Conservation (phyloP, 2,113 vertebrate genomes). For the Lepisosteus oculatus region DNA sequence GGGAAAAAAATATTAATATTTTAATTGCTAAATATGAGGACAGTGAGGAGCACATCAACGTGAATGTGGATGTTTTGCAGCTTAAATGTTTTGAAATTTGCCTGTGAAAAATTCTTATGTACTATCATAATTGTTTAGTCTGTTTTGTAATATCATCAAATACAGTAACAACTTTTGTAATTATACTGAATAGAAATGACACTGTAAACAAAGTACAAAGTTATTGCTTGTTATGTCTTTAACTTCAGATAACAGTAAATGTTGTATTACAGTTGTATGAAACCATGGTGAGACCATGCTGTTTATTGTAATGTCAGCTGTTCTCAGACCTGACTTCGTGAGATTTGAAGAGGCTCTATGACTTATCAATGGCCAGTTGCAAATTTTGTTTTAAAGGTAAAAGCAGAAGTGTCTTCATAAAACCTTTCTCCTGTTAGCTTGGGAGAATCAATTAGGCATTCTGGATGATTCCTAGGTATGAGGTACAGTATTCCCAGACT, state of each 20-base stretch:
- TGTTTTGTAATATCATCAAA: too few relatives aligned
- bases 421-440: not conserved
- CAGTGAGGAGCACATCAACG: too few relatives aligned
- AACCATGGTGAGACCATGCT: not conserved
- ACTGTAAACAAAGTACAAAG: too few relatives aligned
- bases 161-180: too few relatives aligned
- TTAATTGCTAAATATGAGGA: too few relatives aligned
- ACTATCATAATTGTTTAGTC: too few relatives aligned
- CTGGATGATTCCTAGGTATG: constrained; percentile 14
- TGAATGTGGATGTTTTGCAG: too few relatives aligned
- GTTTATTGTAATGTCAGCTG: constrained; percentile 10
- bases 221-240: too few relatives aligned
- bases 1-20: too few relatives aligned
- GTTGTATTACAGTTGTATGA: not conserved
- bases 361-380: constrained; percentile 14
- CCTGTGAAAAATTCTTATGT: too few relatives aligned
- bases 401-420: constrained; percentile 8
- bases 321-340: constrained; percentile 6
- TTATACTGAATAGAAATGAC: too few relatives aligned
- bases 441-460: constrained; percentile 17
- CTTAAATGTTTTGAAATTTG: too few relatives aligned
- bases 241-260: not conserved
- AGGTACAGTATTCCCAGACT: not conserved
- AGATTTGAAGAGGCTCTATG: constrained; percentile 11
- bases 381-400: constrained; percentile 12